Evolutionary conservation across 2,113 vertebrate species (phyloP).

Genomic region (Aplodontia rufa): DNA sequence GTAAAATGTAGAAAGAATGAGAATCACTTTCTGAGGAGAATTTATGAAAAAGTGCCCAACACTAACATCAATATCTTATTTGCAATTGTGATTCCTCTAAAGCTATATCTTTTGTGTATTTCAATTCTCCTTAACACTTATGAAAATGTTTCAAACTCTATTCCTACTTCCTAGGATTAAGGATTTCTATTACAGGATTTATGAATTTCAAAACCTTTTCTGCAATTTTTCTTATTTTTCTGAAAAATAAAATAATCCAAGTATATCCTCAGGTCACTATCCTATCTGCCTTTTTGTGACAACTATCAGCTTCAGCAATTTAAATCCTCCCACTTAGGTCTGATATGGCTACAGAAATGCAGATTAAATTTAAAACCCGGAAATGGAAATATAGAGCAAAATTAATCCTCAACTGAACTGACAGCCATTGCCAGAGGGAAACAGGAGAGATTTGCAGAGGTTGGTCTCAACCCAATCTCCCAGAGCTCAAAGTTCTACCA

Average conservation of each 20-base stretch:
- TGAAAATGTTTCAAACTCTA: not conserved
- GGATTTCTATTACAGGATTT: not conserved
- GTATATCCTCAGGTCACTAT: not conserved
- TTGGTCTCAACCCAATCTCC: not conserved
- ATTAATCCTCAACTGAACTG: not conserved
- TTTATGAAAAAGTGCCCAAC: not conserved
- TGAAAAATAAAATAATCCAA: not conserved
- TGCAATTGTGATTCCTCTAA: not conserved
- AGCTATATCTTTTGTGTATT: not conserved
- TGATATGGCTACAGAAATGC: not conserved
- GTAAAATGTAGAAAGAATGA: not conserved
- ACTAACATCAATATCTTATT: not conserved
- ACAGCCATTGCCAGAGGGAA: not conserved
- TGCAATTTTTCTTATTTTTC: not conserved
- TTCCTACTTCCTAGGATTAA: not conserved
- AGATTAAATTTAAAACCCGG: not conserved
- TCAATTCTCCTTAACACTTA: not conserved
- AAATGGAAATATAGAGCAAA: not conserved
- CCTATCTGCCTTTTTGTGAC: not conserved
- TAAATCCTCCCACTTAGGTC: not conserved
- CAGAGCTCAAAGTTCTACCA: rapidly evolving
- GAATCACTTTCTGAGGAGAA: not conserved
- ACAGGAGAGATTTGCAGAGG: not conserved
- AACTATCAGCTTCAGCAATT: not conserved
- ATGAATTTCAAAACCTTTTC: not conserved